phyloP scores from a whole-genome alignment of 2,888 invertebrate species.

The Formica aserva region DNA sequence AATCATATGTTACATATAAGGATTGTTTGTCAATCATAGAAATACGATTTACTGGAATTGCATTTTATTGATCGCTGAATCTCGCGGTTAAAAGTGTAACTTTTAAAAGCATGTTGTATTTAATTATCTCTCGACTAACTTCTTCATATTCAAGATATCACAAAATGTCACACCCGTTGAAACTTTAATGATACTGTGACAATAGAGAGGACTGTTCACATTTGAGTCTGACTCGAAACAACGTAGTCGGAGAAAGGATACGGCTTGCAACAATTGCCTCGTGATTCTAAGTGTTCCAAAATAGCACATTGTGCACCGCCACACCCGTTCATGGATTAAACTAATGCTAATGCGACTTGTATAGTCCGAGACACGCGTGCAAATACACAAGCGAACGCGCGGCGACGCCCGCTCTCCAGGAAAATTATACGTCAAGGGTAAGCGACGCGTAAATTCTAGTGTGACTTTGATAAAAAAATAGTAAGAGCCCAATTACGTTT shows the following conservation, averaged over 20 bases:
- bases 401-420: conserved; percentile 13
- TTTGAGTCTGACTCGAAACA: not conserved
- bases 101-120: not conserved
- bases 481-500: conserved; percentile 33
- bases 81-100: not conserved
- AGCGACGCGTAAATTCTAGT: conserved; percentile 49
- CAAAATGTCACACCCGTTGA: not conserved
- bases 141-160: not conserved
- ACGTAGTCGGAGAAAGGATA: conserved; percentile 20
- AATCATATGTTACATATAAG: conserved; percentile 48
- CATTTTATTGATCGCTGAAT: not conserved
- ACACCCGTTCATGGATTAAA: conserved; percentile 36
- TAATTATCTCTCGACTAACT: not conserved
- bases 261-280: conserved; percentile 29
- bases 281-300: conserved; percentile 24
- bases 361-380: conserved; percentile 15
- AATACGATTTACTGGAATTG: not conserved
- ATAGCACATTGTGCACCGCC: conserved; percentile 26
- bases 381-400: conserved; percentile 13
- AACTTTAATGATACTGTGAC: conserved; percentile 2
- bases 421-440: conserved; percentile 46
- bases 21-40: not conserved
- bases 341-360: conserved; percentile 40
- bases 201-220: not conserved
- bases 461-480: conserved; percentile 15